Percentiles rank a stretch among this genome's conserved stretches.
phyloP scores from a whole-genome alignment of 2,797 vertebrate genomes.

The Labroides dimidiatus region DNA sequence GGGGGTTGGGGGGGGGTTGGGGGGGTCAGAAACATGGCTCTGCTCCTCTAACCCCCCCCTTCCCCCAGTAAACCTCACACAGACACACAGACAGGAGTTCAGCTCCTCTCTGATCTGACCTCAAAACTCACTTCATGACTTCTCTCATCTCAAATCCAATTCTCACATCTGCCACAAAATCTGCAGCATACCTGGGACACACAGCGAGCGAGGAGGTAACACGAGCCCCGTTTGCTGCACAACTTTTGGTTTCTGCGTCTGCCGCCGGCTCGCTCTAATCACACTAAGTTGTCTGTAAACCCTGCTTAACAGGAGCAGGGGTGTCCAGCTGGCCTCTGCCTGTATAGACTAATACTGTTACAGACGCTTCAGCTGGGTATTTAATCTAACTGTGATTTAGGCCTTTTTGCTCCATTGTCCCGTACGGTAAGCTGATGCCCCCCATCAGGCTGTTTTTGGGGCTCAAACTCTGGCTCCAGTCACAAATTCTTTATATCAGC shows the following conservation, averaged over 20 bases:
- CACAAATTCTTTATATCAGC: too few species aligned
- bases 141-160: conserved; percentile 8
- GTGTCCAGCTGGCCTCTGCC: conserved; percentile 70
- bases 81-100: conserved; percentile 12
- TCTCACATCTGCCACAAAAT: conserved; percentile 25
- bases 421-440: conserved; percentile 46
- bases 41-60: conserved; percentile 41
- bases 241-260: conserved; percentile 63
- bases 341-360: conserved; percentile 73
- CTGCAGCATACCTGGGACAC: conserved; percentile 8
- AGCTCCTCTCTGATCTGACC: conserved; percentile 12
- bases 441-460: conserved; percentile 46
- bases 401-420: conserved; percentile 64
- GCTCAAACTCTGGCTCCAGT: conserved; percentile 1
- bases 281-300: conserved; percentile 79
- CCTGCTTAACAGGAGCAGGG: conserved; percentile 73
- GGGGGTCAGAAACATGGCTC: too few species aligned
- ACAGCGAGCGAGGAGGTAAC: conserved; percentile 35
- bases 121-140: not conserved
- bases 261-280: conserved; percentile 68
- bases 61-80: not conserved
- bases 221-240: not conserved
- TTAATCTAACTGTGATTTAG: conserved; percentile 82
- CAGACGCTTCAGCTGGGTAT: conserved; percentile 68
- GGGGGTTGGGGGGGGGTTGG: not conserved